Evolutionary conservation across 2,888 invertebrate genomes (phyloP).

Genomic region (Fragum fragum): DNA sequence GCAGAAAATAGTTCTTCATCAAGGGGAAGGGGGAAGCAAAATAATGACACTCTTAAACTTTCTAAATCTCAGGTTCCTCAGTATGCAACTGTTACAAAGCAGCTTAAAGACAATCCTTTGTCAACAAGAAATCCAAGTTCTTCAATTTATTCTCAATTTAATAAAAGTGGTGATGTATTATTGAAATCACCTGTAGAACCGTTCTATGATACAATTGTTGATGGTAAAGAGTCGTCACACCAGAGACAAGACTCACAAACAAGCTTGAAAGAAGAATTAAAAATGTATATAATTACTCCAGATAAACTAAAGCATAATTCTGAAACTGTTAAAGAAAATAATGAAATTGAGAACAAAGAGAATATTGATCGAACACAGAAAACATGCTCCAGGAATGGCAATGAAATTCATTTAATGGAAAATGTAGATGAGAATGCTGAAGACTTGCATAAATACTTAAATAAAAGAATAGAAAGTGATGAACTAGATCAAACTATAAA

Average conservation of each 20-base stretch:
- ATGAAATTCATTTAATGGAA: background rate
- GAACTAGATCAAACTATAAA: background rate
- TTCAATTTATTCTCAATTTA: background rate
- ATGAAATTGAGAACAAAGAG: background rate
- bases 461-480: background rate
- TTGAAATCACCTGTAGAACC: background rate
- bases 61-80: background rate
- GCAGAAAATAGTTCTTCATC: background rate
- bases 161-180: background rate
- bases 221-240: background rate
- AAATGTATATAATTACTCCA: constrained; percentile 63
- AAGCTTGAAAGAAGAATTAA: constrained; percentile 57
- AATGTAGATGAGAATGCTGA: background rate
- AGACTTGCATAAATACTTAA: background rate
- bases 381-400: background rate
- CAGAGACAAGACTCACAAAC: constrained; percentile 16
- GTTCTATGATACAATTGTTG: background rate
- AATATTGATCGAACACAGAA: background rate
- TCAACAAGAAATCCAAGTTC: background rate
- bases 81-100: background rate
- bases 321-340: background rate
- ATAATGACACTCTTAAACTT: background rate
- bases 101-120: background rate
- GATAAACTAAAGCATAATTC: constrained; percentile 33
- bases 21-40: background rate